Base-by-base conservation (phyloP, 2,888 invertebrate genomes). In the Bimastos eiseni region DNA sequence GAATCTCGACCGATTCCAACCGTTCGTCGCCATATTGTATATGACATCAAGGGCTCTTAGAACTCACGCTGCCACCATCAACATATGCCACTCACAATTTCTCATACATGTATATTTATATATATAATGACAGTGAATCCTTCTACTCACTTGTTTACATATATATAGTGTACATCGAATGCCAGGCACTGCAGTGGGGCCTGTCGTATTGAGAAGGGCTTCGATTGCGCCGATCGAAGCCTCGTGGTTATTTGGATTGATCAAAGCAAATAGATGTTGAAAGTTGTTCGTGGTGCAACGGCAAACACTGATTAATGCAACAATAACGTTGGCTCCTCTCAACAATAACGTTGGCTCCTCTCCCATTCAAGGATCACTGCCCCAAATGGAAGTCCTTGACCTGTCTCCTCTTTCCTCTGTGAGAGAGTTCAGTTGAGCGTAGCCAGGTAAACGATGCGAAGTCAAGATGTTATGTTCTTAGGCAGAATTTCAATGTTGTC, bases 1-100 rank as follows among this genome's bases (percentile, higher is more conserved):
- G n/a, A n/a, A n/a, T n/a, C 70, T 70, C 70, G 70, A 70, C 70
- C 70, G 70, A 70, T n/a, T 70, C 70, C 70, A 70, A 70, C 70
- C 70, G 70, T n/a, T n/a, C 70, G 70, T n/a, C 70, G 70, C 70
- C 70, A 70, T 70, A 70, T 70, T 70, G 70, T 70, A n/a, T 70
- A 11, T 70, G 70, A 70, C 70, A 8, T 70, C 70, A 70, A 70
- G 70, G n/a, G 70, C 70, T 70, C 70, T n/a, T n/a, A 70, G 30
- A 70, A 1, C 70, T 70, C n/a, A 70, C 70, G 13, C 70, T n/a
- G 30, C 70, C 70, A 70, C n/a, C 70, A 6, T 70, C 70, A 70
- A n/a, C 70, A 70, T n/a, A n/a, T n/a, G 70, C 70, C 70, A n/a
- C 70, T 70, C 70, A n/a, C 70, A 70, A 70, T 70, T 70, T n/a